Conservation (phyloP, 1,140 invertebrate genomes). For the Leptinotarsa texana region DNA sequence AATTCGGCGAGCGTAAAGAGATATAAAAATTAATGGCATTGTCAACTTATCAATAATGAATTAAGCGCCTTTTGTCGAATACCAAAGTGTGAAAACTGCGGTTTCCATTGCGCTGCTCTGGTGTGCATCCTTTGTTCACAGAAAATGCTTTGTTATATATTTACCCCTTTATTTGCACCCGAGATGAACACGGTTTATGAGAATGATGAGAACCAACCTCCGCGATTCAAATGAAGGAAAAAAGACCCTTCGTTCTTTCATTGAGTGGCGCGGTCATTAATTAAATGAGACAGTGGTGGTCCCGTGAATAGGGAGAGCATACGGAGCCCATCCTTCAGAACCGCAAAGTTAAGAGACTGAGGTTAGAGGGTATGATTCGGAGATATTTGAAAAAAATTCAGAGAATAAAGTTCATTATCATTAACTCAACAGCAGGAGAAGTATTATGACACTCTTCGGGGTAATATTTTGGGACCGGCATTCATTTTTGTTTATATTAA, state of each 20-base stretch:
- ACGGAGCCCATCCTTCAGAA: slow-evolving; percentile 37
- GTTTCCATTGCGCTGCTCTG: slow-evolving; percentile 20
- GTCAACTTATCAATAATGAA: slow-evolving; percentile 1
- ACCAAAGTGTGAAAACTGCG: slow-evolving; percentile 31
- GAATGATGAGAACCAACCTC: not conserved
- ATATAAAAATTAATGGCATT: slow-evolving; percentile 10
- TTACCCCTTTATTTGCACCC: slow-evolving; percentile 34
- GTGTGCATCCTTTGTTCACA: slow-evolving; percentile 24
- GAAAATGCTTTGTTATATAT: slow-evolving; percentile 26
- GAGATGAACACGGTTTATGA: slow-evolving; percentile 23
- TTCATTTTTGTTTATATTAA: too few species aligned
- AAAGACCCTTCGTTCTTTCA: slow-evolving; percentile 18
- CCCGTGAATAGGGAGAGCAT: slow-evolving; percentile 25
- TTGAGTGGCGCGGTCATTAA: slow-evolving; percentile 35
- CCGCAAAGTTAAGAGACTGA: slow-evolving; percentile 32
- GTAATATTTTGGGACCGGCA: too few species aligned
- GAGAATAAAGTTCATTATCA: too few species aligned
- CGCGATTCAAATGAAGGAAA: not conserved
- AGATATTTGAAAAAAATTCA: too few species aligned
- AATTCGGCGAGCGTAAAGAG: slow-evolving; percentile 12
- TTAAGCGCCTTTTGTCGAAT: slow-evolving; percentile 16
- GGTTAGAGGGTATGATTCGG: too few species aligned
- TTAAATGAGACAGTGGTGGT: slow-evolving; percentile 34
- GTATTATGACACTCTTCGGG: too few species aligned
- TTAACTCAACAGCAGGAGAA: too few species aligned